phyloP scores from a whole-genome alignment of 2,113 vertebrate species.

The Eclectus roratus region DNA sequence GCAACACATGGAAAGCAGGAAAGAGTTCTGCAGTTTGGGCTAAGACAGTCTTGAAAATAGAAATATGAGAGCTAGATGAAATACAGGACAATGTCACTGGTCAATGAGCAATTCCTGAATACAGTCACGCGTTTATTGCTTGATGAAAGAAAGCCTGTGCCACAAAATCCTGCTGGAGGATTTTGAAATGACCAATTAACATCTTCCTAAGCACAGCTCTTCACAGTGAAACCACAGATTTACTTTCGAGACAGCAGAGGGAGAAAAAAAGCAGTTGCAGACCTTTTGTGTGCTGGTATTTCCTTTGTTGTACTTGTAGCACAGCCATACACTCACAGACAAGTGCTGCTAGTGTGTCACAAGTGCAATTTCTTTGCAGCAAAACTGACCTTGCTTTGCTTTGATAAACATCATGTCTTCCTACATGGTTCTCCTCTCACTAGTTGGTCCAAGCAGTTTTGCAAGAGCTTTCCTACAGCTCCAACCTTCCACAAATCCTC shows the following conservation, averaged over 20 bases:
- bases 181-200: not conserved
- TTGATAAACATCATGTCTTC: not conserved
- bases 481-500: not conserved
- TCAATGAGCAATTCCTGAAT: not conserved
- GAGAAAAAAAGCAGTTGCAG: not conserved
- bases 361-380: not conserved
- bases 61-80: not conserved
- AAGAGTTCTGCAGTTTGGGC: not conserved
- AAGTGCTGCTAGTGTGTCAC: rapidly evolving
- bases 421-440: not conserved
- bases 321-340: not conserved
- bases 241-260: not conserved
- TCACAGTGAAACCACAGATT: not conserved
- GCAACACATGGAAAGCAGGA: rapidly evolving
- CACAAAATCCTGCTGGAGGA: not conserved
- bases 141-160: not conserved
- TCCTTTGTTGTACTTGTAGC: not conserved
- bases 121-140: not conserved
- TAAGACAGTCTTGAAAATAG: not conserved
- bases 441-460: not conserved
- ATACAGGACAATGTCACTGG: not conserved
- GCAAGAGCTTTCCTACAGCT: not conserved
- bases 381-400: not conserved
- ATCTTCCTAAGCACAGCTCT: not conserved
- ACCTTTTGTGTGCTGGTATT: not conserved